Evolutionary conservation across 2,797 vertebrate species (phyloP), one percentile per base, ranked within the genome.

Genomic region (Anomalospiza imberbis): DNA sequence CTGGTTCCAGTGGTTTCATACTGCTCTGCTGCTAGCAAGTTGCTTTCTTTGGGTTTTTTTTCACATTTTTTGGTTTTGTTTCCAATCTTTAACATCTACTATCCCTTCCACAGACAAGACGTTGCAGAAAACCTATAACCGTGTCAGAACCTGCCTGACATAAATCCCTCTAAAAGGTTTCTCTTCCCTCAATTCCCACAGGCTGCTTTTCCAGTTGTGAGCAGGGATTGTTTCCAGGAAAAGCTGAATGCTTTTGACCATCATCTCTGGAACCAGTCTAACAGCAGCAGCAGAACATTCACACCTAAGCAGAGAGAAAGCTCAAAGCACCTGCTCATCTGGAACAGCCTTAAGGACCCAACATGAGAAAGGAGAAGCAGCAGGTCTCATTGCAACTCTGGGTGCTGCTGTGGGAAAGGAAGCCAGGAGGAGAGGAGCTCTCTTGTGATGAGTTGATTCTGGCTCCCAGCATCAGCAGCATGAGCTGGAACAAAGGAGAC

Each of bases 401-500:
- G 79, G 62, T 94, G 20, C 20, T 51, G 36, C 68, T 75, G 58
- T 54, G 68, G 42, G 67, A 93, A 94, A 55, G 36, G 45, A 89
- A 91, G 81, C 89, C 78, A 88, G 62, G 15, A 93, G 40, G 68
- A 91, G 66, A 79, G 80, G 57, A 96, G 86, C 70, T 95, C 65
- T 66, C 92, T 65, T 55, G 81, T 63, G 71, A 92, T 92, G 78
- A 83, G 91, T 10, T 77, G 89, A 72, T 91, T 89, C 87, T 94
- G 96, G 91, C 87, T 92, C 75, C 58, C 10, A 88, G 54, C 54
- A 75, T 38, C 45, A 71, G 65, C 63, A 89, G 24, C 1, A 0
- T 58, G 58, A 88, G 82, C 75, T 89, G 91, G 58, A 95, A 70
- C 34, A 71, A 77, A 68, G 92, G 89, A 96, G 84, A 58, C 93